These are phyloP conservation scores for Antheraea mylitta DNA, from an alignment of 1,140 invertebrate genomes.

Conservation along the genomic window DNA sequence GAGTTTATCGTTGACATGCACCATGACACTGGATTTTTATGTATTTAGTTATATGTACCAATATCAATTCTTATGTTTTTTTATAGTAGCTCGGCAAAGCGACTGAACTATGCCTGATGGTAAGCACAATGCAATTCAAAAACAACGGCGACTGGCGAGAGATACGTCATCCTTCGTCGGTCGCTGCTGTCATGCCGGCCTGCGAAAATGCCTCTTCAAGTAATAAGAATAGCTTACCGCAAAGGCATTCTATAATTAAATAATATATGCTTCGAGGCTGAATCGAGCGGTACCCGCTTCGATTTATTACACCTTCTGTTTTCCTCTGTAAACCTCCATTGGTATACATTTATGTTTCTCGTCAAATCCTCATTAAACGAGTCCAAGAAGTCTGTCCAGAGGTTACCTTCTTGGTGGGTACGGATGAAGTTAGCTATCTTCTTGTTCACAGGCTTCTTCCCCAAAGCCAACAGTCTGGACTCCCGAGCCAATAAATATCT, in stretches of 20 bases:
- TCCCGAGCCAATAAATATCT: slow-evolving; percentile 52
- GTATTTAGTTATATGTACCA: no score
- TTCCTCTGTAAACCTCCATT: slow-evolving; percentile 26
- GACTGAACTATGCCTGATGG: no score
- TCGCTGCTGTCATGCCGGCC: no score
- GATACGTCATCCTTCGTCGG: no score
- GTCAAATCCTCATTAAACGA: slow-evolving; percentile 59
- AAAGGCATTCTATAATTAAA: slow-evolving; percentile 29
- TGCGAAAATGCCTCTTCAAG: no score
- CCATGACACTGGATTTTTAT: no score
- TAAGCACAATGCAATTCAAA: no score
- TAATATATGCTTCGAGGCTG: slow-evolving; percentile 21
- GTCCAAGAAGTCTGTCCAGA: slow-evolving; percentile 48
- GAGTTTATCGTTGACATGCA: no score
- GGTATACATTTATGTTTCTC: slow-evolving; percentile 49
- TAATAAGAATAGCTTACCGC: slow-evolving; percentile 36
- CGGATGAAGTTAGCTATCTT: slow-evolving; percentile 57
- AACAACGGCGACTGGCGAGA: no score
- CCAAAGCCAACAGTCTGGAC: slow-evolving; percentile 47
- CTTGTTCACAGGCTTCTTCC: slow-evolving; percentile 56
- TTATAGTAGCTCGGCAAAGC: no score
- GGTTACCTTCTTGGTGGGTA: slow-evolving; percentile 38
- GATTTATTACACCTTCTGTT: slow-evolving; percentile 13
- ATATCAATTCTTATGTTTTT: no score
- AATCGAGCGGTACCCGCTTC: slow-evolving; percentile 21